Percentiles rank a stretch among this genome's conserved stretches.
Conservation (phyloP, 2,113 vertebrate genomes). For the Callaeas wilsoni region DNA sequence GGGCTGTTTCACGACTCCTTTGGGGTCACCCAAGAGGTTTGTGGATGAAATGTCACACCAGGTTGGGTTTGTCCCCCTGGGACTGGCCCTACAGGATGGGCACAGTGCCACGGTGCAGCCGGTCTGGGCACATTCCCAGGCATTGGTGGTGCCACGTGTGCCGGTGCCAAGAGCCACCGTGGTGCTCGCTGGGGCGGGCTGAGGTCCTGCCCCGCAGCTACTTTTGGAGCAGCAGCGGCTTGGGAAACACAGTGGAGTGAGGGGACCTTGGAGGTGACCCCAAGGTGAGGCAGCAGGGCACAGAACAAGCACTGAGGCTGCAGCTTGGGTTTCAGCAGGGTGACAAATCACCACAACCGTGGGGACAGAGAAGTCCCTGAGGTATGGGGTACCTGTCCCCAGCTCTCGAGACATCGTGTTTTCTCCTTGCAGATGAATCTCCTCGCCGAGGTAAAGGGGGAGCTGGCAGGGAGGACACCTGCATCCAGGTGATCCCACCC, state of each 20-base stretch:
- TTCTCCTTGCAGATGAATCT: conserved; percentile 38
- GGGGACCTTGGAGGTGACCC: neutral
- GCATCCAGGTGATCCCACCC: neutral
- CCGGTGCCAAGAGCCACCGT: neutral
- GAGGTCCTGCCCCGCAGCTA: neutral
- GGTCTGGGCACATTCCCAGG: conserved; percentile 18
- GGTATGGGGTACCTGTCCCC: neutral
- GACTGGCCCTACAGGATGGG: neutral
- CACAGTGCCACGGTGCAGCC: neutral
- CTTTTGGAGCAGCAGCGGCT: neutral
- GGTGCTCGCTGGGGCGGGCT: rapidly evolving
- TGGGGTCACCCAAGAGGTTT: neutral
- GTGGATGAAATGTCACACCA: neutral
- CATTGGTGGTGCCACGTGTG: rapidly evolving
- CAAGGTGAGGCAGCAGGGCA: neutral
- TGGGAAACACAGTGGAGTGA: rapidly evolving
- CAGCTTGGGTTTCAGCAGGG: neutral
- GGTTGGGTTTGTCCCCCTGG: neutral
- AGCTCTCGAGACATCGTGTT: neutral
- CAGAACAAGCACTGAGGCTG: rapidly evolving
- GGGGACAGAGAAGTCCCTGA: neutral
- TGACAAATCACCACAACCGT: rapidly evolving
- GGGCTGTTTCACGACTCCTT: neutral
- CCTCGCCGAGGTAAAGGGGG: neutral
- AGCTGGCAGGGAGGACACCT: rapidly evolving